A percentile compares a stretch with the other conserved stretches of the same genome.
phyloP scores from a whole-genome alignment of 2,797 vertebrate species.

The Masticophis lateralis region DNA sequence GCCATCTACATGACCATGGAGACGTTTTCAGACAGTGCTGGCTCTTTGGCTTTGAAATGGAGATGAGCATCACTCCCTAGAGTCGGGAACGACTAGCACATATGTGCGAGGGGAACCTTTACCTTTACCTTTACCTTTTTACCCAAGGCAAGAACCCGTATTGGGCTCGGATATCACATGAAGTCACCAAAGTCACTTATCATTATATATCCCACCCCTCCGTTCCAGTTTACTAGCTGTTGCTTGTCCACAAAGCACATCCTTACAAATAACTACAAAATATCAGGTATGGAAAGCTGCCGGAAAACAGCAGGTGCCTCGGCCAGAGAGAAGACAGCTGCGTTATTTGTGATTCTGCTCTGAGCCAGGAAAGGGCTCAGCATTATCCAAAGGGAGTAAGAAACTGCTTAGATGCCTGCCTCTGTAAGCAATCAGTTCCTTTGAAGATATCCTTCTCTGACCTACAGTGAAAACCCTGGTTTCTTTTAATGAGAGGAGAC shows the following conservation, averaged over 20 bases:
- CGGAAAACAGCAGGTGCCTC: neutral
- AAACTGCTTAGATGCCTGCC: slow-evolving; percentile 3
- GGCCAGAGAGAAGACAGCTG: neutral
- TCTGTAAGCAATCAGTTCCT: neutral
- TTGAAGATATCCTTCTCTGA: slow-evolving; percentile 18
- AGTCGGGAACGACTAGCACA: too few relatives aligned
- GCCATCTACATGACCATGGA: too few relatives aligned
- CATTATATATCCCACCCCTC: neutral
- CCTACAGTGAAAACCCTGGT: neutral
- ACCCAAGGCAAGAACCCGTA: neutral
- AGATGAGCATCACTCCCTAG: too few relatives aligned
- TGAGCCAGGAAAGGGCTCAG: neutral
- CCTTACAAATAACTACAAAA: neutral
- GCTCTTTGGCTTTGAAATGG: too few relatives aligned
- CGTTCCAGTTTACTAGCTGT: neutral
- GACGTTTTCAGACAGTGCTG: too few relatives aligned
- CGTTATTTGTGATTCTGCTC: neutral
- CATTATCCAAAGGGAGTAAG: neutral
- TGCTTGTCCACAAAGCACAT: neutral
- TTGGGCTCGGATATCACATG: neutral
- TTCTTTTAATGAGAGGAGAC: neutral
- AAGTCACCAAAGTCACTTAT: neutral
- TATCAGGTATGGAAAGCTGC: neutral
- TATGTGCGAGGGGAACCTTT: too few relatives aligned
- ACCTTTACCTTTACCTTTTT: too few relatives aligned